Evolutionary conservation across 1,140 invertebrate species (phyloP).

Genomic region (Episyrphus balteatus): DNA sequence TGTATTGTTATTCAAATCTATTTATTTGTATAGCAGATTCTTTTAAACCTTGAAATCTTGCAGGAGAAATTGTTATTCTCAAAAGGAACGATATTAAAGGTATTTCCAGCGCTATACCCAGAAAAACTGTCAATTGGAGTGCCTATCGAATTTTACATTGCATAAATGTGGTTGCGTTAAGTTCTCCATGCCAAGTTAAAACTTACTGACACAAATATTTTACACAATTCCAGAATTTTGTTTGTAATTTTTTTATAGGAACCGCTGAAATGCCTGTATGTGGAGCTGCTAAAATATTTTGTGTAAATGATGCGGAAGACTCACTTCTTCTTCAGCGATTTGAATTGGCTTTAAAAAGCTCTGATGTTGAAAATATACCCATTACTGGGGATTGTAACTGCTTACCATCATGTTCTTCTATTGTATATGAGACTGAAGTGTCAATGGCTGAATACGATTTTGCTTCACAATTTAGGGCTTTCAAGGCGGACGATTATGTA

Average conservation of each 20-base stretch:
- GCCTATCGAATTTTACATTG: constrained; percentile 51
- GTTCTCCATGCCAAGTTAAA: constrained; percentile 55
- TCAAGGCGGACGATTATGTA: not conserved
- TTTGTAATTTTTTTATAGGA: constrained; percentile 34
- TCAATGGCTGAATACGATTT: constrained; percentile 45
- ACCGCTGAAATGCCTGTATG: constrained; percentile 36
- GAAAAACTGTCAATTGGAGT: constrained; percentile 52
- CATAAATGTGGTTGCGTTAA: constrained; percentile 44
- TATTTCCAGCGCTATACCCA: constrained; percentile 60
- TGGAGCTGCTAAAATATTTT: constrained; percentile 29
- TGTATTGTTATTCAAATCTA: no score
- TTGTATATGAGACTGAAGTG: constrained; percentile 46
- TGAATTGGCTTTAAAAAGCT: constrained; percentile 20
- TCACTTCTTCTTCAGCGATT: constrained; percentile 26
- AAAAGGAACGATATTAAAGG: constrained; percentile 40
- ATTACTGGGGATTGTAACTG: constrained; percentile 41
- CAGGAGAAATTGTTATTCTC: constrained; percentile 47
- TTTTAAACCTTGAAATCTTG: constrained; percentile 33
- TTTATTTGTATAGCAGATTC: not conserved
- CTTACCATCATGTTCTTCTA: constrained; percentile 46
- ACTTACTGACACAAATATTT: no score
- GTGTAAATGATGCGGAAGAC: constrained; percentile 35
- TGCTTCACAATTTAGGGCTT: constrained; percentile 14
- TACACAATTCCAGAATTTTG: no score
- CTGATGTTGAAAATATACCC: constrained; percentile 19